Base-by-base conservation (phyloP, 2,113 vertebrate genomes). In the Planiliza haematocheilus region DNA sequence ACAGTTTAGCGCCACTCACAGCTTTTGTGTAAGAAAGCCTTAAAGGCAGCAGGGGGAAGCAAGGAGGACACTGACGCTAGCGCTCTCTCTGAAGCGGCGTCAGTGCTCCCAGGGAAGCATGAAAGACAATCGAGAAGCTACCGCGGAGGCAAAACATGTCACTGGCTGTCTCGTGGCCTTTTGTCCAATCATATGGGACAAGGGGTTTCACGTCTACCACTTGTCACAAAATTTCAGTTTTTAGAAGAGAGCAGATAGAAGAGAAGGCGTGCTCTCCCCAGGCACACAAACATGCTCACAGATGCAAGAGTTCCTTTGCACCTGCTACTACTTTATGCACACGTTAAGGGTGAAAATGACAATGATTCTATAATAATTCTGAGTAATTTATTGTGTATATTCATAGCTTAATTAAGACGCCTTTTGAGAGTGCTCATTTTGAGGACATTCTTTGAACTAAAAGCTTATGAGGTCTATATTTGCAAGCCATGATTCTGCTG, bases 1-100 rank as follows among this genome's bases (percentile, higher is more conserved):
- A 81, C 72, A 70, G 86, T 87, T 87, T 84, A 87, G 85, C 89
- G 86, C 80, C 84, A 88, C 80, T 86, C 82, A 80, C 73, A 66
- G 78, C 84, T 67, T 87, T 89, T 84, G 74, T 71, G 37, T 59
- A 39, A 70, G 61, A 82, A 85, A 86, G 79, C 84, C 84, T 87
- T 70, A 16, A 87, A 89, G 79, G 78, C 80, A 83, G 70, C 61
- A 51, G 46, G 60, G 24, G 75, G 58, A 73, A 70, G 84, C 69
- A 62, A 77, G 65, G 75, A 74, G 56, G 73, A 68, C 74, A 68
- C 66, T 82, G 80, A 81, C 48, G 38, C 74, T 78, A 2, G 38
- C 72, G 24, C 56, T 71, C 39, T 63, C 34, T 79, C 68, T 69
- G 36, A 65, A 17, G 59, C 76, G 16, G 56, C 58, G 81, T 76